Conservation (phyloP, 2,113 vertebrate genomes). For the Podocnemis expansa region DNA sequence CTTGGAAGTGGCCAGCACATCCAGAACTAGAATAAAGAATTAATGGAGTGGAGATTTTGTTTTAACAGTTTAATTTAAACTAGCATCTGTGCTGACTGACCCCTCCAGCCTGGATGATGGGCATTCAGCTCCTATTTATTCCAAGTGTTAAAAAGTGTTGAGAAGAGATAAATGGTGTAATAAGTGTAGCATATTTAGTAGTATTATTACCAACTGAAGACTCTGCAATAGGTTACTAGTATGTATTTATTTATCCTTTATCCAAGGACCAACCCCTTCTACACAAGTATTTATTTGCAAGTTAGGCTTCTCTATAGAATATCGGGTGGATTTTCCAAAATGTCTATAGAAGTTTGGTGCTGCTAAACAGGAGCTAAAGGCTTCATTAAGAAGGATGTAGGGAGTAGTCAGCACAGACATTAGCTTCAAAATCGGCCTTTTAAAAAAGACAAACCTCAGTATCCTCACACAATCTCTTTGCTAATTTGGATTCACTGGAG, state of each 20-base stretch:
- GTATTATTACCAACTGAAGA: neutral
- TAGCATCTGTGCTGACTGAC: neutral
- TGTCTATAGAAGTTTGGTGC: neutral
- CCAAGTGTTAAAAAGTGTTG: neutral
- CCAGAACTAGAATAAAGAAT: neutral
- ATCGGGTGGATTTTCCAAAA: neutral
- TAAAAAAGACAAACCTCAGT: too few relatives aligned
- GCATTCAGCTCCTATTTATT: slow-evolving; percentile 9
- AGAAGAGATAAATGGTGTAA: neutral
- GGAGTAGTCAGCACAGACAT: too few relatives aligned
- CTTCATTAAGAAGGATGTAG: neutral
- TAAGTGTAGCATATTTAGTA: neutral
- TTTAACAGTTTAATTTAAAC: neutral
- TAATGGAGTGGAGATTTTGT: neutral
- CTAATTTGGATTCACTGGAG: too few relatives aligned
- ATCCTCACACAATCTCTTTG: too few relatives aligned
- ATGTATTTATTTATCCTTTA: neutral
- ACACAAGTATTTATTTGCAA: neutral
- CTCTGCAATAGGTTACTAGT: neutral
- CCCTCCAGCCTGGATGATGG: neutral
- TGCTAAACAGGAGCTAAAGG: neutral
- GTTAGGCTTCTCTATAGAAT: neutral
- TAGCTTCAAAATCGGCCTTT: too few relatives aligned
- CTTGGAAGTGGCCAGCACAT: too few relatives aligned
- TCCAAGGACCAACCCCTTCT: neutral